Conservation (phyloP, 2,113 vertebrate genomes). For the Thinocorus orbignyianus region DNA sequence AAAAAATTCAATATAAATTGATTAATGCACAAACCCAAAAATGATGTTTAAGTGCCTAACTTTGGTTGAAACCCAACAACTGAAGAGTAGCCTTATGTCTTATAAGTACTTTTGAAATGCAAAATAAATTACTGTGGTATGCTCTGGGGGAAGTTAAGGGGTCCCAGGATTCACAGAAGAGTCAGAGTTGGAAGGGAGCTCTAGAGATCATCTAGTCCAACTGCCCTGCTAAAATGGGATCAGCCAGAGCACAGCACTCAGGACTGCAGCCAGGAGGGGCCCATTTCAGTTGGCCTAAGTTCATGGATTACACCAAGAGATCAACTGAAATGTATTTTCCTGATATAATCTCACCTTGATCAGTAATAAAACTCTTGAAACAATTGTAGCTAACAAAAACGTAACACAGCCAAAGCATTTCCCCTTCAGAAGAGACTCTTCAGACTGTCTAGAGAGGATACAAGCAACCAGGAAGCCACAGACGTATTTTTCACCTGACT, state of each 20-base stretch:
- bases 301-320: not conserved
- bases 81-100: not conserved
- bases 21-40: not conserved
- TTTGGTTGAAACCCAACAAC: not conserved
- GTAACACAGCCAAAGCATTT: rapidly evolving
- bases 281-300: too few species aligned
- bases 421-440: not conserved
- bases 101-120: not conserved
- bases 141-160: not conserved
- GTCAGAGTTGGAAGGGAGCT: too few species aligned
- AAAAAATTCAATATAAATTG: not conserved
- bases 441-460: not conserved
- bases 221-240: too few species aligned
- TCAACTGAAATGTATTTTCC: not conserved
- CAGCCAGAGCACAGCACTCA: too few species aligned
- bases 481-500: not conserved
- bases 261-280: too few species aligned
- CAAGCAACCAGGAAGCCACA: not conserved
- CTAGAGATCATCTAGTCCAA: too few species aligned
- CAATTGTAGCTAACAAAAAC: not conserved
- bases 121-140: not conserved
- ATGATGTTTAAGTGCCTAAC: not conserved
- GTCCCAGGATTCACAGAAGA: not conserved
- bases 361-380: not conserved
- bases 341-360: not conserved